Conservation (phyloP, 1,140 invertebrate genomes). For the Solenopsis invicta region DNA sequence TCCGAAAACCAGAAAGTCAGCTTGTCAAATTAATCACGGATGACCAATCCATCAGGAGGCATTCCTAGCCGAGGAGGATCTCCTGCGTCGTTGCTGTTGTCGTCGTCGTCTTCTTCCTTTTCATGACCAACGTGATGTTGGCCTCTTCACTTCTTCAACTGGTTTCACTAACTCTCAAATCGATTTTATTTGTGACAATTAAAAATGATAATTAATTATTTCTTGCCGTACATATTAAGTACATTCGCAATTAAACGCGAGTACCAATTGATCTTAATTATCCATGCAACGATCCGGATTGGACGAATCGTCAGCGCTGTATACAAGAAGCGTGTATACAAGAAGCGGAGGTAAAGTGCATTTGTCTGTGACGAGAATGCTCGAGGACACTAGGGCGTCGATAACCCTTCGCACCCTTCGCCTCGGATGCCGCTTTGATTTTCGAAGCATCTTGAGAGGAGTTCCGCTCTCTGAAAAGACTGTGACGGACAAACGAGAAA, state of each 20-base stretch:
- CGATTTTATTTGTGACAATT: background rate
- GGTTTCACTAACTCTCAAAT: conserved; percentile 20
- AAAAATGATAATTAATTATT: background rate
- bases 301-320: background rate
- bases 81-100: conserved; percentile 63
- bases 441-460: conserved; percentile 34
- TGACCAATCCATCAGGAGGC: conserved; percentile 87
- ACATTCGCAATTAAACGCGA: conserved; percentile 10
- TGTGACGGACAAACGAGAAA: conserved; percentile 52
- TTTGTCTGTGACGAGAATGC: conserved; percentile 11
- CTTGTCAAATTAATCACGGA: conserved; percentile 88
- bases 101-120: conserved; percentile 48
- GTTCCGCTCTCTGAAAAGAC: conserved; percentile 29
- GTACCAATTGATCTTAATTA: conserved; percentile 13
- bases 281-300: background rate
- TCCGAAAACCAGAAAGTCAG: conserved; percentile 87
- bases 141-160: conserved; percentile 35
- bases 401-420: conserved; percentile 29
- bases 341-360: background rate
- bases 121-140: conserved; percentile 21
- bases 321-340: no score
- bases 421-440: conserved; percentile 8
- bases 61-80: conserved; percentile 84
- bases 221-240: background rate
- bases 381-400: conserved; percentile 7